These are phyloP conservation scores for Macrotus californicus DNA, from an alignment of 2,113 vertebrate genomes.

Conservation along the genomic window DNA sequence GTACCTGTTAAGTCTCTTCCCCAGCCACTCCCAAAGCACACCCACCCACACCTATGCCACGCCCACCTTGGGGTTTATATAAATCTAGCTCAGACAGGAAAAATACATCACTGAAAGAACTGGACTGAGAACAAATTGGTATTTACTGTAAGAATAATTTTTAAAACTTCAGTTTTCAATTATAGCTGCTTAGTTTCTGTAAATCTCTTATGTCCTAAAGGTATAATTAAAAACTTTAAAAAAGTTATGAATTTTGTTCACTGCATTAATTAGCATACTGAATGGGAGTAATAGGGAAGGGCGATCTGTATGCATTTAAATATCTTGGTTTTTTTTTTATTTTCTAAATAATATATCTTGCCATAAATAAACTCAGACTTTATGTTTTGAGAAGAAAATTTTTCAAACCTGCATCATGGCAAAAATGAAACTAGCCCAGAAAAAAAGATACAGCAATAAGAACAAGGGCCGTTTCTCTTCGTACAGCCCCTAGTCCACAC, in stretches of 20 bases:
- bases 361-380: background rate
- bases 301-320: background rate
- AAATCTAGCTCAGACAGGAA: background rate
- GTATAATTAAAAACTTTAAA: background rate
- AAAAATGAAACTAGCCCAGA: background rate
- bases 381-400: background rate
- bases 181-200: background rate
- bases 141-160: background rate
- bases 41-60: background rate
- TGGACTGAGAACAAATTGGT: background rate
- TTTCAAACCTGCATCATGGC: background rate
- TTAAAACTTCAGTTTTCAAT: background rate
- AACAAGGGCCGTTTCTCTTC: background rate
- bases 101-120: background rate
- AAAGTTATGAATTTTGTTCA: background rate
- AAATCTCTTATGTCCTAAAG: background rate
- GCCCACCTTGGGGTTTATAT: accelerated
- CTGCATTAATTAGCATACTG: background rate
- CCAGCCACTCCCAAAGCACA: background rate
- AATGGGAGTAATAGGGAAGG: background rate
- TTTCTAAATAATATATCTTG: background rate
- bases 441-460: background rate
- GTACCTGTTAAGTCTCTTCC: background rate
- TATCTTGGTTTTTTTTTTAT: background rate
- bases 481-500: background rate